Base-by-base conservation (phyloP, 2,888 invertebrate genomes). In the Oegoconia quadripuncta region DNA sequence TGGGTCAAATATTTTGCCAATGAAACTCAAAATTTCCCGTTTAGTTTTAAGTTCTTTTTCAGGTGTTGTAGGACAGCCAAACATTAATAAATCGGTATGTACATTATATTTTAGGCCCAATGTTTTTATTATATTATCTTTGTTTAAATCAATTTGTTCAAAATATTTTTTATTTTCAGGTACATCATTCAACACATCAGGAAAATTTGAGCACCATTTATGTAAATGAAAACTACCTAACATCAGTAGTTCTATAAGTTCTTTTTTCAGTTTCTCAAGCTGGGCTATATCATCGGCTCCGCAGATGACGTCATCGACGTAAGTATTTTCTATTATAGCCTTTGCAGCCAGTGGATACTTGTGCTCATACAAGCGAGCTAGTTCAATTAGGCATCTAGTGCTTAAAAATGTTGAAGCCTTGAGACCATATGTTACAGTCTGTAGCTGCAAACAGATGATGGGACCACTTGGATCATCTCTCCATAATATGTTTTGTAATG, bases 1-100 rank as follows among this genome's bases (percentile, higher is more conserved):
- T 7, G 41, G 46, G 15, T 46, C 42, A 34, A 41, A 44, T n/a
- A 46, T 44, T 28, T 42, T 39, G 1, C 47, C 40, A 15, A 47
- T 47, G 27, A 37, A 48, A 25, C 42, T 44, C 7, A 49, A 25
- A 15, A 46, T 28, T 29, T 41, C 16, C 29, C 46, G 32, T 38
- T 49, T 49, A 17, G 49, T 40, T 31, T 9, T 42, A 13, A 3
- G n/a, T n/a, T n/a, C n/a, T n/a, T 15, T 2, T 3, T 37, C 18
- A 9, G 18, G 2, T 9, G 6, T 11, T 15, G 1, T 13, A 3
- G 44, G 44, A 12, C 16, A 8, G 9, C 18, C 9, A 22, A 42
- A 42, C 1, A 17, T 41, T 8, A 45, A 34, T 11, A 11, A 13
- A 18, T 42, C 39, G 3, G 17, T 3, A 7, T 12, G n/a, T 13